Evolutionary conservation across 37 sponge, comb jelly and placozoan species (phyloP), one percentile per base, ranked within the genome.

Genomic region (Geodia barretti): DNA sequence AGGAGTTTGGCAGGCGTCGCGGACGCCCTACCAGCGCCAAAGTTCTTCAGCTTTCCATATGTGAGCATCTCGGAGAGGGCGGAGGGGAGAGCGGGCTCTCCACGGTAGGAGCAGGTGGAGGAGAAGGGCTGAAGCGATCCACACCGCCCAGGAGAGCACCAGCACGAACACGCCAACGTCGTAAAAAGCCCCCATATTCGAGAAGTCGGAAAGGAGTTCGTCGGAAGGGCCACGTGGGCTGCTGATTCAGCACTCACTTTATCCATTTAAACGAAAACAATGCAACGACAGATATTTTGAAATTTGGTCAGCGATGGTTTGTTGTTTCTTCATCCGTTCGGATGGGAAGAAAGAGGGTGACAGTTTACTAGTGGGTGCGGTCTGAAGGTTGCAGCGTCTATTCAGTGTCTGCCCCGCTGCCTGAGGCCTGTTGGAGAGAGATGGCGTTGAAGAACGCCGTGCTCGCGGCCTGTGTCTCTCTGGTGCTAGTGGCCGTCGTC

Each of bases 1-100:
- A n/a, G n/a, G n/a, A n/a, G n/a, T n/a, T n/a, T n/a, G n/a, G n/a
- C n/a, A n/a, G n/a, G n/a, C n/a, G n/a, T n/a, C n/a, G n/a, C n/a
- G n/a, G n/a, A n/a, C n/a, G n/a, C n/a, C n/a, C n/a, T n/a, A n/a
- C n/a, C n/a, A n/a, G n/a, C n/a, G n/a, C n/a, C n/a, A n/a, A n/a
- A n/a, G n/a, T n/a, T n/a, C 58, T 43, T 70, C 24, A 73, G 58
- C 39, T 86, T 86, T 4, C 87, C 87, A 21, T 79, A 86, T 20
- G 60, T 60, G 71, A 86, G 43, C 66, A 60, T 29, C 40, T 74
- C 80, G 0, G 24, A 29, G 34, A 86, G 3, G 14, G 74, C 9
- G 5, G 0, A 4, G 0, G 87, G 87, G 0, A 86, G 80, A 1
- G n/a, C 29, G 20, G 20, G 33, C 4, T 82, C 65, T 79, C 59